A percentile compares a stretch with the other conserved stretches of the same genome.
Conservation (phyloP, 1,140 invertebrate genomes). For the Heliconius hewitsoni region DNA sequence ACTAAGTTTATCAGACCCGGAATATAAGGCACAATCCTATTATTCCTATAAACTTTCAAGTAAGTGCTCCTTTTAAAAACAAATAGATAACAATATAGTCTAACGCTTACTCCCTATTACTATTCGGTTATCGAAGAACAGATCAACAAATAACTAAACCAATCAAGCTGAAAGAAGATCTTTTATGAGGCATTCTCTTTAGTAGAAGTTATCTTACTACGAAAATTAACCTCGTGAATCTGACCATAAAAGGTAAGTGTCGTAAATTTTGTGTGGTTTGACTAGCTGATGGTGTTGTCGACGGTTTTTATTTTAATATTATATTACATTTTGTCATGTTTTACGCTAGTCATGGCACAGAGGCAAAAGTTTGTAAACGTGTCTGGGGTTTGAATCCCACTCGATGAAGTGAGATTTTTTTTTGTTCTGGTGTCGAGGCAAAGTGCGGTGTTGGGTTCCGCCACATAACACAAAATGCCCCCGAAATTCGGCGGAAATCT, state of each 20-base stretch:
- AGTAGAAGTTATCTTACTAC: slow-evolving; percentile 13
- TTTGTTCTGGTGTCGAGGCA: too few species aligned
- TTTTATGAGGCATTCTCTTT: slow-evolving; percentile 32
- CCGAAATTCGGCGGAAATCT: too few species aligned
- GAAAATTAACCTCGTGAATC: slow-evolving; percentile 9
- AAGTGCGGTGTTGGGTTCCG: too few species aligned
- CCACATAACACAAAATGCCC: too few species aligned
- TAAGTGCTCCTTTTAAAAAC: background rate
- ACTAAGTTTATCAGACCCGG: too few species aligned
- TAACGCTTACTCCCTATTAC: background rate
- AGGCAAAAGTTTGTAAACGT: too few species aligned
- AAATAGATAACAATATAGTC: background rate
- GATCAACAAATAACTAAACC: slow-evolving; percentile 5
- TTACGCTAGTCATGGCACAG: too few species aligned
- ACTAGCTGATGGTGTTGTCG: background rate
- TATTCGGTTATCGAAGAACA: background rate
- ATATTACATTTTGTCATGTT: background rate
- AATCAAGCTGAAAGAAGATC: slow-evolving; percentile 27
- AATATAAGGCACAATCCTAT: too few species aligned
- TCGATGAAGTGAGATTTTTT: too few species aligned
- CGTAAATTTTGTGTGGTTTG: background rate
- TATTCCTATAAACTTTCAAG: too few species aligned
- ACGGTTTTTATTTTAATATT: background rate
- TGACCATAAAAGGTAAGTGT: background rate
- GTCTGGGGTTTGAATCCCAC: too few species aligned